These are phyloP conservation scores for Malthinus seriepunctatus DNA, from an alignment of 2,888 invertebrate species.

Conservation along the genomic window DNA sequence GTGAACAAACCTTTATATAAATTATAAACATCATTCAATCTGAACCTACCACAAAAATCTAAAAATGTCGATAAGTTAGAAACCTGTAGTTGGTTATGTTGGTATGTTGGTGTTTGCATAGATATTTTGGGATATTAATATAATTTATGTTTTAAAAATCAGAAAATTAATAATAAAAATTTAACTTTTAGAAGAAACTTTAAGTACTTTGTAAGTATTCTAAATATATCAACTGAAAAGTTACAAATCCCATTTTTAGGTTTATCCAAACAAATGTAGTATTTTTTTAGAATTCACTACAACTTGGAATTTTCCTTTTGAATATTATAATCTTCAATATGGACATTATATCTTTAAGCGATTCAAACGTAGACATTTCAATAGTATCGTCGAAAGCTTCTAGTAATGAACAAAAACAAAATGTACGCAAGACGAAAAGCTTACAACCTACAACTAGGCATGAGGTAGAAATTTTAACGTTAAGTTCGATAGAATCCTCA, in stretches of 20 bases:
- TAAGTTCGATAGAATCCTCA: slow-evolving; percentile 22
- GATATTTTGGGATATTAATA: too few relatives aligned
- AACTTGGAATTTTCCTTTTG: too few relatives aligned
- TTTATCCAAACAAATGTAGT: neutral
- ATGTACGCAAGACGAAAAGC: too few relatives aligned
- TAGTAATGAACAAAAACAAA: too few relatives aligned
- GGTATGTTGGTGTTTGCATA: too few relatives aligned
- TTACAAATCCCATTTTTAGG: neutral
- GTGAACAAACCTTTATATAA: too few relatives aligned
- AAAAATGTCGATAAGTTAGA: too few relatives aligned
- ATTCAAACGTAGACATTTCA: slow-evolving; percentile 6
- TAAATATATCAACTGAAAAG: neutral
- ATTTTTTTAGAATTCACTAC: too few relatives aligned
- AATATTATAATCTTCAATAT: slow-evolving; percentile 1
- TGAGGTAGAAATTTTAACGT: slow-evolving; percentile 9
- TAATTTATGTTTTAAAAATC: too few relatives aligned
- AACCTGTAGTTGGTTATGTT: too few relatives aligned
- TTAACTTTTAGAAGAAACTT: neutral
- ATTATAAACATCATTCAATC: too few relatives aligned
- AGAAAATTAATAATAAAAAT: neutral
- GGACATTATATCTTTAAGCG: slow-evolving; percentile 27
- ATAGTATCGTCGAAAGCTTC: neutral
- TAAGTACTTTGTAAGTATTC: neutral
- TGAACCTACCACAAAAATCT: too few relatives aligned
- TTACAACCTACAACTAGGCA: neutral